Evolutionary conservation across 2,888 invertebrate species (phyloP).

Genomic region (Hemaris fuciformis): DNA sequence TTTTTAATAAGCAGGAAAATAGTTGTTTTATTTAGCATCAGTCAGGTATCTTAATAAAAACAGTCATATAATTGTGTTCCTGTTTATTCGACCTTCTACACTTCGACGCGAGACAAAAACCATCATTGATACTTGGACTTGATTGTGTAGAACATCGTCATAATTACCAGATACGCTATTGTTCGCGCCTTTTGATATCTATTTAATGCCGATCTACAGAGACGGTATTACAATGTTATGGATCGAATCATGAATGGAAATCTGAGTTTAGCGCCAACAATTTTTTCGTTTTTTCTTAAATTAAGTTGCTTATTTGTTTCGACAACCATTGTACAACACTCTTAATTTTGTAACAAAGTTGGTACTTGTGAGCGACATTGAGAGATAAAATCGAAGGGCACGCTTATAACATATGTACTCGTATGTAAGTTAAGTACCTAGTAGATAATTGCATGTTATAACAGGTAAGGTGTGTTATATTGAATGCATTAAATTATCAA

Average conservation of each 20-base stretch:
- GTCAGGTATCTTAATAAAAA: background rate
- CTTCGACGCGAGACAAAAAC: background rate
- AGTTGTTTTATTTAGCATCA: background rate
- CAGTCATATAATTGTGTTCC: background rate
- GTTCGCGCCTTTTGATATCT: background rate
- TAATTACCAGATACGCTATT: background rate
- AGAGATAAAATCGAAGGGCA: too few species aligned
- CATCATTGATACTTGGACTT: background rate
- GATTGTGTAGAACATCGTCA: background rate
- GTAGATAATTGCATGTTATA: too few species aligned
- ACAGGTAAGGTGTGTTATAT: too few species aligned
- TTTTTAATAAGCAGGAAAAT: background rate
- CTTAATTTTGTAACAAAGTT: too few species aligned
- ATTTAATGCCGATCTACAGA: background rate
- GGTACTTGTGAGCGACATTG: too few species aligned
- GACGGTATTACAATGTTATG: background rate
- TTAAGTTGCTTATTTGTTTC: too few species aligned
- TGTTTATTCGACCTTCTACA: background rate
- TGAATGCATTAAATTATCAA: too few species aligned
- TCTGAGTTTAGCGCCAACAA: background rate
- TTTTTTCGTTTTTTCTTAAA: background rate
- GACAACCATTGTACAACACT: too few species aligned
- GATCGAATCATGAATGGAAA: background rate
- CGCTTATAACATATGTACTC: too few species aligned
- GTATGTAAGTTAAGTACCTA: too few species aligned